These are phyloP conservation scores for Mesembrinibis cayennensis DNA, from an alignment of 2,113 vertebrate genomes.

Conservation along the genomic window DNA sequence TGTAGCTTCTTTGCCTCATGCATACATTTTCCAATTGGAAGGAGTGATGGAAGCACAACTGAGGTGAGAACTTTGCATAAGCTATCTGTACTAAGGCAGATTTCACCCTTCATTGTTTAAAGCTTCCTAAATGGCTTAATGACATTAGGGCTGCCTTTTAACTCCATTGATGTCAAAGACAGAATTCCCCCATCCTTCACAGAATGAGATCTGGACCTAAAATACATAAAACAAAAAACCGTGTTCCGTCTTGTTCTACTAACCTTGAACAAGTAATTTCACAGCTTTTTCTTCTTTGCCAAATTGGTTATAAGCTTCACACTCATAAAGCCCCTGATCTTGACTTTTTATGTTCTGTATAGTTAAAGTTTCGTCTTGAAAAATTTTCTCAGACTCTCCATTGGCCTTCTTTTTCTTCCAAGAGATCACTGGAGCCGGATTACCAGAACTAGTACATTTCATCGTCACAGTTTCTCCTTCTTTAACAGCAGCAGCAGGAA, in stretches of 20 bases:
- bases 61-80: neutral
- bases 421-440: conserved; percentile 64
- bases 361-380: conserved; percentile 47
- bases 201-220: neutral
- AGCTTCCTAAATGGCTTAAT: neutral
- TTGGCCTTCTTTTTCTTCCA: conserved; percentile 59
- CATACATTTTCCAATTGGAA: neutral
- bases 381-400: conserved; percentile 15
- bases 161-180: neutral
- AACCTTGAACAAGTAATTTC: conserved; percentile 70
- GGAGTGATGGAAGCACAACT: neutral
- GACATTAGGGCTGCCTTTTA: neutral
- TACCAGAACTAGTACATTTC: conserved; percentile 68
- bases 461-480: conserved; percentile 71
- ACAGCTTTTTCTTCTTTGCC: conserved; percentile 59
- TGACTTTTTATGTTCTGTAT: conserved; percentile 57
- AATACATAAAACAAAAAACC: neutral
- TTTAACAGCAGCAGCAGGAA: conserved; percentile 46
- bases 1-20: neutral
- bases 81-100: neutral
- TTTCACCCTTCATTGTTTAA: neutral
- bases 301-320: conserved; percentile 62
- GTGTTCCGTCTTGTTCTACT: neutral
- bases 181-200: neutral
- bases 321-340: conserved; percentile 72